Evolutionary conservation across 2,113 vertebrate genomes (phyloP).

Genomic region (Halcyon senegalensis): DNA sequence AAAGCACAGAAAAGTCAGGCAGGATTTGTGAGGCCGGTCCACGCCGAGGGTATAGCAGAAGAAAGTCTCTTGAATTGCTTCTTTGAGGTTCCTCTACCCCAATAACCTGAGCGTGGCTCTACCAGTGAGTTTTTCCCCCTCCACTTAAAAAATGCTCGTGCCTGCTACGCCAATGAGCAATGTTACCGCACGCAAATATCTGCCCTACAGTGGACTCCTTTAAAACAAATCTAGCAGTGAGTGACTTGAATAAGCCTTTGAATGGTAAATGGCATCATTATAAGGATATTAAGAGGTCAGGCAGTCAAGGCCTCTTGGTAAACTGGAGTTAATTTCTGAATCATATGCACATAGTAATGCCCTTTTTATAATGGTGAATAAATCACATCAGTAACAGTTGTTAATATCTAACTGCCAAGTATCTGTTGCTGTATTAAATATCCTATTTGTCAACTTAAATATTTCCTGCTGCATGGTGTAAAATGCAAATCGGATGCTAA

Average conservation of each 20-base stretch:
- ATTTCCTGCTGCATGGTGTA: conserved; percentile 83
- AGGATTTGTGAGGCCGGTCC: neutral
- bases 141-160: neutral
- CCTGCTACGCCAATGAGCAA: neutral
- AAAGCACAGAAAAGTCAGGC: neutral
- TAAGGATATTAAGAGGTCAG: conserved; percentile 99
- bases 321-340: conserved; percentile 97
- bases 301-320: conserved; percentile 91
- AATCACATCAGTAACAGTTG: conserved; percentile 97
- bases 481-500: conserved; percentile 83
- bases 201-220: conserved; percentile 70
- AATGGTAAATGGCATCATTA: conserved; percentile 98
- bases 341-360: conserved; percentile 95
- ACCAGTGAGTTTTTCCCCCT: neutral
- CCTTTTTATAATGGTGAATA: conserved; percentile 91
- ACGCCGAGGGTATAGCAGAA: rapidly evolving
- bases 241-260: conserved; percentile 84
- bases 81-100: neutral
- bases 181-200: conserved; percentile 19
- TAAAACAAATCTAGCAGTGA: conserved; percentile 67
- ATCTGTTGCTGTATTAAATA: conserved; percentile 87
- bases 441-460: conserved; percentile 98
- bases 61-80: neutral
- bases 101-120: neutral
- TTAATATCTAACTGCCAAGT: conserved; percentile 98